Evolutionary conservation across 2,113 vertebrate genomes (phyloP), one percentile per base, ranked within the genome.

Genomic region (Lonchura striata): DNA sequence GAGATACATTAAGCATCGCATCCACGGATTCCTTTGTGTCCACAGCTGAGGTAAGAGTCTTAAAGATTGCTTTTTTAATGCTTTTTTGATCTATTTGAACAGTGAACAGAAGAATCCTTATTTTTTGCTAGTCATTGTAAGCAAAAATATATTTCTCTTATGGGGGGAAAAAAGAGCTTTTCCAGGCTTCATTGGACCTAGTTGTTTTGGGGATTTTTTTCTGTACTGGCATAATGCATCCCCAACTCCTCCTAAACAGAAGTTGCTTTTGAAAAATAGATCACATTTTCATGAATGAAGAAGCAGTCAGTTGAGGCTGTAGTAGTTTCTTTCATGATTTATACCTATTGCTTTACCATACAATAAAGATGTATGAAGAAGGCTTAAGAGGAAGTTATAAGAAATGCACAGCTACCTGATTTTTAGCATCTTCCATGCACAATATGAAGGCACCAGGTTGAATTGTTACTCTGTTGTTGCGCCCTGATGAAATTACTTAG

Each of bases 21-120:
- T 99, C 99, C 46, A 98, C 97, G 0, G 99, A 99, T 93, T 99
- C 99, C 15, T 99, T 99, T 88, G 98, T 99, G 91, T 99, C 99
- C 37, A 99, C 98, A 10, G 98, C 98, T 50, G 99, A 99, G 99
- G 99, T 99, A 97, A 97, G 97, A 75, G 27, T 69, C 41, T 49
- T 18, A 30, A 57, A 63, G 14, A 53, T 57, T 71, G 17, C 11
- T 69, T 78, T 60, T 69, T 69, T 37, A 68, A 66, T 50, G 27
- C 24, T 79, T 74, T 23, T 10, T 20, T 44, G 4, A 10, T 42
- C 9, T 88, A 4, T 90, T 79, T 82, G 28, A 79, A 71, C 31
- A 60, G 13, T 37, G 46, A 87, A 95, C 33, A 59, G 53, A 85
- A 41, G 17, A 60, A 49, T 82, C 46, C 35, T 92, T 10, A 2